Conservation (phyloP, 1,140 invertebrate species). For the Sycophila sp. region DNA sequence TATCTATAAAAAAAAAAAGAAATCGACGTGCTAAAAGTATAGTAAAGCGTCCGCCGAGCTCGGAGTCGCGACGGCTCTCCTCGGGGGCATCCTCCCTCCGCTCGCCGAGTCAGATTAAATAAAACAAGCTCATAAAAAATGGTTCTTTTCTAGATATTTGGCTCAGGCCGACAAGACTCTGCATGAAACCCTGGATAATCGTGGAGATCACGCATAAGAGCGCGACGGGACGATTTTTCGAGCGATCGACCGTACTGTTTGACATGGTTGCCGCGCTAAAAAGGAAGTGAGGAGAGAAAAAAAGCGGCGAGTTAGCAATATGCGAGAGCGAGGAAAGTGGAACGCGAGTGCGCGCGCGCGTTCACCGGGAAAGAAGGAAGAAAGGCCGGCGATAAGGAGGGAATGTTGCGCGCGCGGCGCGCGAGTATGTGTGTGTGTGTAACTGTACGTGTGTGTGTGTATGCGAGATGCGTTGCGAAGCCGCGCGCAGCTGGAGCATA, state of each 20-base stretch:
- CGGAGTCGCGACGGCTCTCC: background rate
- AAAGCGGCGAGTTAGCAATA: background rate
- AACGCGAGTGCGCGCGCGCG: background rate
- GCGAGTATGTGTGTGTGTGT: background rate
- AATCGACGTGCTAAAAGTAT: too few species aligned
- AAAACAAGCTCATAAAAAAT: background rate
- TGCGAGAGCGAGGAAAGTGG: background rate
- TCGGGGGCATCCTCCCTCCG: background rate
- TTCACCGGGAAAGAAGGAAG: background rate
- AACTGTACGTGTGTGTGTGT: background rate
- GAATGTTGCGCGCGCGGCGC: too few species aligned
- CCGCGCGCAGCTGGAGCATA: background rate
- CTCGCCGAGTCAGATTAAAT: background rate
- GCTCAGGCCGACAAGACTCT: background rate
- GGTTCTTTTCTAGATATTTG: slow-evolving; percentile 5
- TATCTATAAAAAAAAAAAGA: too few species aligned
- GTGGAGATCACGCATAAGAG: slow-evolving; percentile 7
- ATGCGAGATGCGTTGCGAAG: background rate
- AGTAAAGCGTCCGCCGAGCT: background rate
- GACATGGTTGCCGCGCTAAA: too few species aligned
- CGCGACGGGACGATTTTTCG: slow-evolving; percentile 14
- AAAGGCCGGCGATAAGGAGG: background rate
- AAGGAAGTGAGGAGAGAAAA: too few species aligned
- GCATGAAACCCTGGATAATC: slow-evolving; percentile 8
- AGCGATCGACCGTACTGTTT: background rate